Percentiles rank a stretch among this genome's conserved stretches.
These are phyloP conservation scores for Enchytraeus crypticus DNA, from an alignment of 2,888 invertebrate genomes.

Conservation along the genomic window DNA sequence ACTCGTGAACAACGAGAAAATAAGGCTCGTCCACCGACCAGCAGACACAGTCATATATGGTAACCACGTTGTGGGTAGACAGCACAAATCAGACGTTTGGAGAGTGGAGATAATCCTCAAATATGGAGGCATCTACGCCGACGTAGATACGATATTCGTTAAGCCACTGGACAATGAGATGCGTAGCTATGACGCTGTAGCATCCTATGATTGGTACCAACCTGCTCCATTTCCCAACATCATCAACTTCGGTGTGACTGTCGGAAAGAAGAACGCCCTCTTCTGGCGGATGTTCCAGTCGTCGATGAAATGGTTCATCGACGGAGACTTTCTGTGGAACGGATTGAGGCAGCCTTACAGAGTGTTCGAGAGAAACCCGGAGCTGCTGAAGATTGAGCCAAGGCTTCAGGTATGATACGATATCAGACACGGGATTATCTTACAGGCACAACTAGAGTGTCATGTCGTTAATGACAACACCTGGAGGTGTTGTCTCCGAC, in stretches of 20 bases:
- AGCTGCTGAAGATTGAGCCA: constrained; percentile 32
- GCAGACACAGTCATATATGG: background rate
- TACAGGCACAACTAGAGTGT: no score
- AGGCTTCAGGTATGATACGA: constrained; percentile 17
- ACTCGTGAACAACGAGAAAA: background rate
- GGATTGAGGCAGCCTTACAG: constrained; percentile 26
- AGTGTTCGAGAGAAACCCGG: constrained; percentile 30
- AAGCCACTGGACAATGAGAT: constrained; percentile 28
- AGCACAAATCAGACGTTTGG: constrained; percentile 38
- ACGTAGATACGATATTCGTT: constrained; percentile 41
- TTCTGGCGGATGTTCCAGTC: constrained; percentile 25
- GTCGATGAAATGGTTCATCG: constrained; percentile 19
- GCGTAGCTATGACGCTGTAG: constrained; percentile 33
- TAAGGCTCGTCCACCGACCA: background rate
- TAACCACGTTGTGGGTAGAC: constrained; percentile 25
- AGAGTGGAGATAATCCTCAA: constrained; percentile 37
- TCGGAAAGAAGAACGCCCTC: constrained; percentile 23
- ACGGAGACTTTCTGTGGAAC: constrained; percentile 22
- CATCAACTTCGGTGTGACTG: constrained; percentile 24
- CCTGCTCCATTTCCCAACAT: constrained; percentile 23
- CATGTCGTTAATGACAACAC: no score
- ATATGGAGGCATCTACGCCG: constrained; percentile 43
- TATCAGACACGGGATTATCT: no score
- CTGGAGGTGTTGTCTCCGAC: no score
- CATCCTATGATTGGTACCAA: constrained; percentile 33